A percentile compares a stretch with the other conserved stretches of the same genome.
Evolutionary conservation across 2,797 vertebrate species (phyloP).

Genomic region (Valencia hispanica): DNA sequence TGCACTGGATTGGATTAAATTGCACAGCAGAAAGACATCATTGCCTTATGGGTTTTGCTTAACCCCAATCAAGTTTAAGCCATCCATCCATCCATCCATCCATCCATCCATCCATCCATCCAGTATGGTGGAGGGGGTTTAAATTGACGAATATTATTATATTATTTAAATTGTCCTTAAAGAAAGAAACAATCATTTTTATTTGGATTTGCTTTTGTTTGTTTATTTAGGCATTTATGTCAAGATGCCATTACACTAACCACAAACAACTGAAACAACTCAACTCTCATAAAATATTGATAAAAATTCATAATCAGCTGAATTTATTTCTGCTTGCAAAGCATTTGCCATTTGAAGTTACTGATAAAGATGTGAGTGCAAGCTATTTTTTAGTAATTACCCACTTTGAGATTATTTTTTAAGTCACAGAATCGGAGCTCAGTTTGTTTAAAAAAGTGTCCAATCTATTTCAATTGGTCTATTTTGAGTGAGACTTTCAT

Average conservation of each 20-base stretch:
- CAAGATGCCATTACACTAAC: constrained; percentile 55
- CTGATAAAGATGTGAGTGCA: not conserved
- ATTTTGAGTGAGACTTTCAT: not conserved
- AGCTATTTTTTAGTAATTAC: not conserved
- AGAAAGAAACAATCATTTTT: not conserved
- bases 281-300: constrained; percentile 59
- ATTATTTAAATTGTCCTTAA: not conserved
- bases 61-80: too few relatives aligned
- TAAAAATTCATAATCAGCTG: constrained; percentile 40
- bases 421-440: not conserved
- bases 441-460: not conserved
- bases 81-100: too few relatives aligned
- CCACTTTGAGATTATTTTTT: not conserved
- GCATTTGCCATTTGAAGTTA: constrained; percentile 49
- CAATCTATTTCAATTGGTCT: not conserved
- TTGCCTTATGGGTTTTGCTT: too few relatives aligned
- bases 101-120: too few relatives aligned
- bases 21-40: too few relatives aligned
- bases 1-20: too few relatives aligned
- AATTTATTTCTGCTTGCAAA: constrained; percentile 54
- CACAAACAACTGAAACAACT: constrained; percentile 62
- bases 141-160: too few relatives aligned
- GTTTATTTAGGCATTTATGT: constrained; percentile 14
- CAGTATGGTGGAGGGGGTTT: not conserved
- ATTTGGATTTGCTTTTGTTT: not conserved